Evolutionary conservation across 2,888 invertebrate genomes (phyloP).

Genomic region (Nysson spinosus): DNA sequence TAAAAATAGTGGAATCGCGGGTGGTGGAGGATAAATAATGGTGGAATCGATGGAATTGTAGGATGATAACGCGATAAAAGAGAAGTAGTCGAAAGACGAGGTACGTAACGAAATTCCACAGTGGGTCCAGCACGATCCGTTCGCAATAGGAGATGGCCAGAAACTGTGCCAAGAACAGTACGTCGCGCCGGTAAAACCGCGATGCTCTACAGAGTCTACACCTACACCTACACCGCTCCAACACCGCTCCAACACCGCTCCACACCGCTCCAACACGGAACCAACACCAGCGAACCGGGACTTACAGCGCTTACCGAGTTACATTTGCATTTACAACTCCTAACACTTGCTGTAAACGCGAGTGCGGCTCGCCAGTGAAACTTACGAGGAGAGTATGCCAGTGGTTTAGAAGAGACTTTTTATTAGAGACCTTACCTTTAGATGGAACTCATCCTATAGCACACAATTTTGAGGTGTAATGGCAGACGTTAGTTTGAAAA

Average conservation of each 20-base stretch:
- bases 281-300: too few relatives aligned
- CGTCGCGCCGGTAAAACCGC: slow-evolving; percentile 43
- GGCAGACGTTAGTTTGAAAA: too few relatives aligned
- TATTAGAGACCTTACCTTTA: too few relatives aligned
- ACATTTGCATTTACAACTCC: too few relatives aligned
- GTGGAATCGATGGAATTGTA: not conserved
- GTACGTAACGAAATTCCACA: slow-evolving; percentile 41
- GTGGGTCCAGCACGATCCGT: slow-evolving; percentile 63
- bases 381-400: too few relatives aligned
- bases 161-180: slow-evolving; percentile 76
- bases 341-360: too few relatives aligned
- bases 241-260: slow-evolving; percentile 26
- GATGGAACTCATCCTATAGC: too few relatives aligned
- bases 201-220: slow-evolving; percentile 49
- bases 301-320: not conserved
- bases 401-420: too few relatives aligned
- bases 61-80: slow-evolving; percentile 1
- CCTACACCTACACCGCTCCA: slow-evolving; percentile 47
- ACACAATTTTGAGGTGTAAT: too few relatives aligned
- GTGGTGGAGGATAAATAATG: too few relatives aligned
- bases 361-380: too few relatives aligned
- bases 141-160: slow-evolving; percentile 74
- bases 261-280: not conserved
- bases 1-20: too few relatives aligned
- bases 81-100: slow-evolving; percentile 21